A percentile compares a stretch with the other conserved stretches of the same genome.
Evolutionary conservation across 2,113 vertebrate species (phyloP).

Genomic region (Procapra przewalskii): DNA sequence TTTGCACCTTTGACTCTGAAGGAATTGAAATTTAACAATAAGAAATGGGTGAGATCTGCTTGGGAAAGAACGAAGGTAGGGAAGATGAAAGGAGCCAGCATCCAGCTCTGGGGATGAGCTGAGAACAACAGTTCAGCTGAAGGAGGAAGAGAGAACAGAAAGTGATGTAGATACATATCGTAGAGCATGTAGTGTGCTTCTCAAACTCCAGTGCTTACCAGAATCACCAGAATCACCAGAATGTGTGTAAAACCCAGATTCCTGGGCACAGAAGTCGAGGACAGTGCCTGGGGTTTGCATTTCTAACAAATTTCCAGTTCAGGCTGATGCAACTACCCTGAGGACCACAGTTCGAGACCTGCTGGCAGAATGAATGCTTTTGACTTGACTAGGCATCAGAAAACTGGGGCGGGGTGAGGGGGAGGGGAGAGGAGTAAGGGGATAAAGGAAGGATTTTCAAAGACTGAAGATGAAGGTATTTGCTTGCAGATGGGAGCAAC

Average conservation of each 20-base stretch:
- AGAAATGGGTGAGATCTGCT: neutral
- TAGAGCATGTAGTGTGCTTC: neutral
- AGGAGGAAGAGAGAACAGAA: neutral
- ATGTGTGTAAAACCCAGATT: neutral
- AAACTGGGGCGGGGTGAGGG: neutral
- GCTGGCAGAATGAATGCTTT: neutral
- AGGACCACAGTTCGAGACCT: neutral
- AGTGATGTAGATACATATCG: too few relatives aligned
- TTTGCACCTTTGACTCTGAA: neutral
- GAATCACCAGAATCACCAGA: neutral
- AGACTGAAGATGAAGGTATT: neutral
- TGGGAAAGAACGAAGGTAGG: neutral
- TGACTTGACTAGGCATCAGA: neutral
- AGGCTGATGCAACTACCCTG: neutral
- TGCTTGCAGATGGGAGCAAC: neutral
- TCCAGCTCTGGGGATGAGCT: neutral
- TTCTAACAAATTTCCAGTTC: neutral
- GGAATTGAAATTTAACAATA: neutral
- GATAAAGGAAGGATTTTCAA: neutral
- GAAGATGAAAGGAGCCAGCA: neutral
- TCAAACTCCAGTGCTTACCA: neutral
- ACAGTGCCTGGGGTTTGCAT: neutral
- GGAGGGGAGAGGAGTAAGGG: neutral
- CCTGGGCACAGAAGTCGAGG: neutral
- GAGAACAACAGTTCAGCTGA: neutral